Percentiles rank a stretch among this genome's conserved stretches.
Conservation (phyloP, 2,888 invertebrate genomes). For the Sceliomorpha sp. region DNA sequence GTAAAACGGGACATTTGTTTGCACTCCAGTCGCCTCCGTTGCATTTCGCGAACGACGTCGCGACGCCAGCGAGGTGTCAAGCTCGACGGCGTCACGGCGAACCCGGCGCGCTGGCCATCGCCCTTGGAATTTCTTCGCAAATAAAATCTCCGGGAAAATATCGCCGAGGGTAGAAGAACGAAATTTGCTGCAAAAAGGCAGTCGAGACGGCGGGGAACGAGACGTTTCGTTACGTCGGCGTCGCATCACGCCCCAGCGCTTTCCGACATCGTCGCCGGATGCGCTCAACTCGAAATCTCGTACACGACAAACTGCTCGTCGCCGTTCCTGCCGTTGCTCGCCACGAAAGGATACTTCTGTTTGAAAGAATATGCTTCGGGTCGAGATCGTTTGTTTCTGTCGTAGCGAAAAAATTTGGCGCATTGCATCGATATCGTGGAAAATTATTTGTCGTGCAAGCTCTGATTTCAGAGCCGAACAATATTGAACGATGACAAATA, state of each 20-base stretch:
- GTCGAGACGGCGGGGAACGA: constrained; percentile 58
- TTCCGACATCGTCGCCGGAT: constrained; percentile 57
- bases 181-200: constrained; percentile 40
- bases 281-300: no score
- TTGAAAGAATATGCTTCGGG: no score
- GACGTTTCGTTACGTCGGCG: constrained; percentile 66
- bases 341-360: no score
- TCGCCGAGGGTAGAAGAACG: constrained; percentile 35
- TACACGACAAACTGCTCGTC: no score
- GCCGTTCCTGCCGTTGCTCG: no score
- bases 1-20: not conserved
- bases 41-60: constrained; percentile 1
- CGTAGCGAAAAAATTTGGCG: no score
- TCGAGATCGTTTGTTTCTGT: no score
- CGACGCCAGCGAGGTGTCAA: constrained; percentile 37
- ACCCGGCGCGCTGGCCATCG: constrained; percentile 65
- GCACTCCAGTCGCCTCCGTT: not conserved
- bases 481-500: no score
- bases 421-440: no score
- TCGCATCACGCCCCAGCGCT: constrained; percentile 67
- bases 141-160: constrained; percentile 64
- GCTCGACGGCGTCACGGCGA: constrained; percentile 29
- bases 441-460: no score
- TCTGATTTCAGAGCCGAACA: no score
- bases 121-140: constrained; percentile 68